These are phyloP conservation scores for Platypus cylindrus DNA, from an alignment of 2,888 invertebrate species.

Conservation along the genomic window DNA sequence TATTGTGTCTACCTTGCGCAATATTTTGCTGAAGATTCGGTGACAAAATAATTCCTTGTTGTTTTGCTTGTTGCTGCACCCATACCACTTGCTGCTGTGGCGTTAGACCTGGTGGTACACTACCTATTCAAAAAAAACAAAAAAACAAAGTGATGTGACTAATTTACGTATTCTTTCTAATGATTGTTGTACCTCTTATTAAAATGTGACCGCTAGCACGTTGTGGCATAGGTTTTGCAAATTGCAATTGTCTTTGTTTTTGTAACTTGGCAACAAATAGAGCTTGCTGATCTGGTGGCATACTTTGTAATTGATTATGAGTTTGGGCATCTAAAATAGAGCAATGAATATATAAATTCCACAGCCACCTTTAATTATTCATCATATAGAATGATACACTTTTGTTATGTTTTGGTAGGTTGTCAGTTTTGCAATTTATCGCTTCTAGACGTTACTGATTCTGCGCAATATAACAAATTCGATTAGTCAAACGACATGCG, in stretches of 20 bases:
- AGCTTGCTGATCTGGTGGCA: conserved; percentile 66
- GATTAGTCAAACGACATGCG: too few relatives aligned
- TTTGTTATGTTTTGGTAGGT: too few relatives aligned
- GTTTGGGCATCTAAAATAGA: conserved; percentile 54
- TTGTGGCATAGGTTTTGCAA: conserved; percentile 43
- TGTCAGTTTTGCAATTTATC: too few relatives aligned
- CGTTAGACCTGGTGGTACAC: conserved; percentile 32
- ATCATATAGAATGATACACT: too few relatives aligned
- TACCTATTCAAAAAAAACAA: conserved; percentile 20
- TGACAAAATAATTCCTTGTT: conserved; percentile 32
- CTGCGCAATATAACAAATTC: too few relatives aligned
- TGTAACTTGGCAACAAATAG: conserved; percentile 69
- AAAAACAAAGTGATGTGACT: conserved; percentile 1
- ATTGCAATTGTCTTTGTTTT: conserved; percentile 42
- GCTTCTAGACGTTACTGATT: too few relatives aligned
- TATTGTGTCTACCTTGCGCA: conserved; percentile 16
- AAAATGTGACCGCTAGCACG: conserved; percentile 36
- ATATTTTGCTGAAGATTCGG: conserved; percentile 30
- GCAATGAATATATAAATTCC: background rate
- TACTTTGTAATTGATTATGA: conserved; percentile 68
- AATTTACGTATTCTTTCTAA: conserved; percentile 1
- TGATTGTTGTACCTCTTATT: conserved; percentile 23
- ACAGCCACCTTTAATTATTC: background rate
- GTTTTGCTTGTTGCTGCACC: conserved; percentile 35
- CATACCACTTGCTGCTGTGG: conserved; percentile 36